A percentile compares a stretch with the other conserved stretches of the same genome.
These are phyloP conservation scores for Microplitis manilae DNA, from an alignment of 2,888 invertebrate species.

Conservation along the genomic window DNA sequence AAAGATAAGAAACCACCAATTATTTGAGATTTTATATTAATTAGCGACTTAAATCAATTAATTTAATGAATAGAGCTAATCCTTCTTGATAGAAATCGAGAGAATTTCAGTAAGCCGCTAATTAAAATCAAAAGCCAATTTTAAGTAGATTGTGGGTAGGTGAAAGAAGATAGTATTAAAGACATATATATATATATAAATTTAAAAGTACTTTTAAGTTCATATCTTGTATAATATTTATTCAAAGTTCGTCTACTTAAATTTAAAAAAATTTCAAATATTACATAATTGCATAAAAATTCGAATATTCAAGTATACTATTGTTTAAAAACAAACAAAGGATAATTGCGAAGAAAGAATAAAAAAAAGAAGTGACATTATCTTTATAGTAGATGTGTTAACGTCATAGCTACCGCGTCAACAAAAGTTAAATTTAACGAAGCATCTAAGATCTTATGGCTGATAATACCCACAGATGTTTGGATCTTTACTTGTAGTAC, in stretches of 20 bases:
- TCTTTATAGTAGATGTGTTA: slow-evolving; percentile 1
- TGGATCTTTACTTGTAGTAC: not conserved
- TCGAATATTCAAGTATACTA: not conserved
- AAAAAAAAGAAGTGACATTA: not conserved
- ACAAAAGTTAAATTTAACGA: slow-evolving; percentile 17
- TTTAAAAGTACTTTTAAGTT: not conserved
- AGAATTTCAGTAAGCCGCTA: slow-evolving; percentile 15
- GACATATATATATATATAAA: not conserved
- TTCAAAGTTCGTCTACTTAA: too few relatives aligned
- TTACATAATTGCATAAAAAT: too few relatives aligned
- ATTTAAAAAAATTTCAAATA: too few relatives aligned
- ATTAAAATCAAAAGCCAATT: slow-evolving; percentile 17
- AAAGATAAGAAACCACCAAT: slow-evolving; percentile 16
- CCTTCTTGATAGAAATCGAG: not conserved
- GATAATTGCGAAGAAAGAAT: not conserved
- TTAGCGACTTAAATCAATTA: slow-evolving; percentile 28
- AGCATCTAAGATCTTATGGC: slow-evolving; percentile 14
- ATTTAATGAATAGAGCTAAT: slow-evolving; percentile 22
- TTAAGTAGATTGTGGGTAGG: slow-evolving; percentile 3
- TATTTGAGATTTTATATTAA: slow-evolving; percentile 23
- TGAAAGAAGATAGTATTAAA: not conserved
- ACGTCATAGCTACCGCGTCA: slow-evolving; percentile 12
- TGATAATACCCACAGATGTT: slow-evolving; percentile 16
- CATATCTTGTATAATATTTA: too few relatives aligned
- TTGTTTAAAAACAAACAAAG: not conserved